Evolutionary conservation across 2,113 vertebrate genomes (phyloP), one percentile per base, ranked within the genome.

Genomic region (Murina feae): DNA sequence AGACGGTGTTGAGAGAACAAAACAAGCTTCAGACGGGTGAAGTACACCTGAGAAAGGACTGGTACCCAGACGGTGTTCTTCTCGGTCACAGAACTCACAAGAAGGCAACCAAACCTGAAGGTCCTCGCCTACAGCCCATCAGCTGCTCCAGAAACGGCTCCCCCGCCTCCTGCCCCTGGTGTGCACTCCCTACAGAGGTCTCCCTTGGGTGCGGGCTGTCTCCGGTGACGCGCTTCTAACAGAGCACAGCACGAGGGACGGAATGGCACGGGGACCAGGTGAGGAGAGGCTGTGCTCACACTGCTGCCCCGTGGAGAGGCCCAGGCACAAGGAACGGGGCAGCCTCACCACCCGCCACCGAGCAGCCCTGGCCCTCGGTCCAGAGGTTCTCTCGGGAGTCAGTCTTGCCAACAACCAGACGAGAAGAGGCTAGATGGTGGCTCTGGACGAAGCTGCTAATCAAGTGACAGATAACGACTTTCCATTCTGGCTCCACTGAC

Each of bases 401-500:
- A 7, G 0, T 42, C 75, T 78, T 39, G 5, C 58, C 71, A 39
- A 23, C 12, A 71, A 1, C 17, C 51, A 28, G 1, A 6, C 20
- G 44, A 21, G n/a, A 58, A 65, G n/a, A 9, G 63, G 51, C 81
- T 20, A 4, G 14, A 14, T 6, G 4, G 3, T n/a, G 65, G 68
- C n/a, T 39, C 49, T 9, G 44, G 37, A 23, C 12, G 76, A 63
- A 21, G 32, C 1, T 39, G 30, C 71, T 25, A 37, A 58, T 47
- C 55, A 53, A 47, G 71, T 68, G 5, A 74, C 47, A 75, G 35
- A 35, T 0, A 1, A 1, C 0, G 14, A 37, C 44, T 51, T 25
- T 71, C 47, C 65, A 7, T 9, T 63, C 14, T 20, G 3, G 37
- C 8, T 20, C 39, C 51, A 9, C 35, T 86, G 96, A 99, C 99